Evolutionary conservation across 2,797 vertebrate species (phyloP).

Genomic region (Masticophis lateralis): DNA sequence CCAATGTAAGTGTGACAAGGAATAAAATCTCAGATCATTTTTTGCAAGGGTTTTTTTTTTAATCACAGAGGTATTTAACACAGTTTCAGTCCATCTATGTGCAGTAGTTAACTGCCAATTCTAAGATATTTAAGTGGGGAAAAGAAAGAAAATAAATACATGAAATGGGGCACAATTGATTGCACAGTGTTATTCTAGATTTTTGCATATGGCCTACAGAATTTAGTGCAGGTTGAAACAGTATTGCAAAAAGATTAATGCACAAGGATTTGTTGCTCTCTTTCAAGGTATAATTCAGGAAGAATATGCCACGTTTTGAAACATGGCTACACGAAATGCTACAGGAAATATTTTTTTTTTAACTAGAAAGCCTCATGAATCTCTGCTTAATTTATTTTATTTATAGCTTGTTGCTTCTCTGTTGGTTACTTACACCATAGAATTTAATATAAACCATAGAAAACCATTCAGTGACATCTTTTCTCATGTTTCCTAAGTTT

Average conservation of each 20-base stretch:
- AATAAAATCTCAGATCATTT: neutral
- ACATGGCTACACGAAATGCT: neutral
- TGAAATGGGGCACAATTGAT: neutral
- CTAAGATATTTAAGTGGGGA: conserved; percentile 22
- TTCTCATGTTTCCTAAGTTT: neutral
- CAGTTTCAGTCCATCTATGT: neutral
- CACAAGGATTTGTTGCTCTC: neutral
- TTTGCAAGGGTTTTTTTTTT: neutral
- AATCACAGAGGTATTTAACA: neutral
- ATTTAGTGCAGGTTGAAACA: neutral
- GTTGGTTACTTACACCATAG: neutral
- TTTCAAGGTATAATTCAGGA: neutral
- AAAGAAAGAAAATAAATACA: conserved; percentile 6
- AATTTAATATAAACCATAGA: neutral
- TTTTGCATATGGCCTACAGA: neutral
- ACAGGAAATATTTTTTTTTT: neutral
- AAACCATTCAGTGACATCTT: neutral
- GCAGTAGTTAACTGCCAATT: neutral
- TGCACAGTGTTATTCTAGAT: neutral
- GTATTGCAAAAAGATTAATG: neutral
- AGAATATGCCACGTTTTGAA: conserved; percentile 10
- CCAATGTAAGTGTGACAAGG: neutral
- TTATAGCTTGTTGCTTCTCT: neutral
- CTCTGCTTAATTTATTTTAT: neutral
- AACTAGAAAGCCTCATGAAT: neutral